Conservation (phyloP, 2,797 vertebrate species). For the Micromesistius poutassou region DNA sequence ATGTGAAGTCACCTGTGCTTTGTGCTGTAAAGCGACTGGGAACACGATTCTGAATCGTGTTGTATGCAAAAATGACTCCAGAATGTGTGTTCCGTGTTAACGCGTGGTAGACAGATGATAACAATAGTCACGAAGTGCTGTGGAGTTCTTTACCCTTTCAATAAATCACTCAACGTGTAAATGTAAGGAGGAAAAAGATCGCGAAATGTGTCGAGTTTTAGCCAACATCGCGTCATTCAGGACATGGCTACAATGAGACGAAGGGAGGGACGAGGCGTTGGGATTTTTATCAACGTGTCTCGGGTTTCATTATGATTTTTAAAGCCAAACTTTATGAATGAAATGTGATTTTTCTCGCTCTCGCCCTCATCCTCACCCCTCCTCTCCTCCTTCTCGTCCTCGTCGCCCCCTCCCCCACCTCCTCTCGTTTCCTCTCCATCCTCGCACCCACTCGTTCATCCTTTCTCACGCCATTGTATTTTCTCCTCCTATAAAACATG, state of each 20-base stretch:
- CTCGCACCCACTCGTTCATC: constrained; percentile 69
- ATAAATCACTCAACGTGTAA: constrained; percentile 71
- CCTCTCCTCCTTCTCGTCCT: constrained; percentile 53
- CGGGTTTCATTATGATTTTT: constrained; percentile 85
- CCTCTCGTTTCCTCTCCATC: constrained; percentile 66
- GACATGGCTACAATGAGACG: constrained; percentile 52
- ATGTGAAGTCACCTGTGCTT: constrained; percentile 47
- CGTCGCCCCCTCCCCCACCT: constrained; percentile 61
- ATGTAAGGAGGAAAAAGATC: constrained; percentile 52
- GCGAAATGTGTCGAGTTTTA: constrained; percentile 71
- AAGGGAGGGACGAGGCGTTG: constrained; percentile 50
- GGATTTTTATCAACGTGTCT: constrained; percentile 79
- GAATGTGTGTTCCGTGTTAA: constrained; percentile 32
- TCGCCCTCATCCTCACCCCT: constrained; percentile 64
- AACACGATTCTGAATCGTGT: constrained; percentile 18
- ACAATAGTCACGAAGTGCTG: constrained; percentile 56
- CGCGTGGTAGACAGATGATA: constrained; percentile 48
- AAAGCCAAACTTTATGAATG: constrained; percentile 87
- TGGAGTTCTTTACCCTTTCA: constrained; percentile 25
- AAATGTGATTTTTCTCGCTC: constrained; percentile 78
- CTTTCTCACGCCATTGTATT: constrained; percentile 47
- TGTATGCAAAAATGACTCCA: background rate
- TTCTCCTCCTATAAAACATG: constrained; percentile 28
- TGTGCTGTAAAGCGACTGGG: constrained; percentile 33
- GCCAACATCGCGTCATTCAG: constrained; percentile 65